Evolutionary conservation across 1,140 invertebrate genomes (phyloP), one percentile per base, ranked within the genome.

Genomic region (Marisa cornuarietis): DNA sequence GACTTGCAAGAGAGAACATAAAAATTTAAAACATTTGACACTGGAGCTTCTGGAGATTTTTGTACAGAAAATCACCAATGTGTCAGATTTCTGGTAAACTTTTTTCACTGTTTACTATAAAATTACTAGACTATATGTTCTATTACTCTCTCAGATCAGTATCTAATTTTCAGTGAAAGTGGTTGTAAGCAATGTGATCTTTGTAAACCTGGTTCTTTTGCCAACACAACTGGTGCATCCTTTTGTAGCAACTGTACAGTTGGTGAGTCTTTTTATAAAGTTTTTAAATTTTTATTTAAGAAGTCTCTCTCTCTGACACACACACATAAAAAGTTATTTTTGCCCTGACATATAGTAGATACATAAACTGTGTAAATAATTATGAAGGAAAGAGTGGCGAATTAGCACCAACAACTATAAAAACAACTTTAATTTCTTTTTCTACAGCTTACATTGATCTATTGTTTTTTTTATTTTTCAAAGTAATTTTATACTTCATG

Each of bases 181-280:
- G 26, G 24, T 9, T 74, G 72, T 61, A 49, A 20, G 24, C 18
- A 13, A 11, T 74, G 72, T 26, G 54, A 31, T 9, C 51, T 31
- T 9, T 74, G 72, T 61, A 24, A 61, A 18, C 52, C 72, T 26
- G 72, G 72, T 49, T 24, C 52, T 61, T 74, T 61, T 62, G 72
- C 52, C 72, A 74, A 74, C 54, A 26, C 11, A 26, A 74, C 72
- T 9, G 72, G 54, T 16, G 24, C 58, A 4, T 20, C 52, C 6
- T 4, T 9, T 20, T 74, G 72, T 62, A 61, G 1, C 22, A 54
- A n/a, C 52, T 74, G 72, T 31, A 24, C n/a, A 61, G 24, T 24
- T 61, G 72, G 72, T 74, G 20, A 74, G 72, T 61, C 4, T n/a
- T 51, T 22, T 71, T 26, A 13, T 71, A 10, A 42, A 5, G 11